A percentile compares a stretch with the other conserved stretches of the same genome.
These are phyloP conservation scores for Elgaria multicarinata DNA, from an alignment of 2,113 vertebrate species.

Conservation along the genomic window DNA sequence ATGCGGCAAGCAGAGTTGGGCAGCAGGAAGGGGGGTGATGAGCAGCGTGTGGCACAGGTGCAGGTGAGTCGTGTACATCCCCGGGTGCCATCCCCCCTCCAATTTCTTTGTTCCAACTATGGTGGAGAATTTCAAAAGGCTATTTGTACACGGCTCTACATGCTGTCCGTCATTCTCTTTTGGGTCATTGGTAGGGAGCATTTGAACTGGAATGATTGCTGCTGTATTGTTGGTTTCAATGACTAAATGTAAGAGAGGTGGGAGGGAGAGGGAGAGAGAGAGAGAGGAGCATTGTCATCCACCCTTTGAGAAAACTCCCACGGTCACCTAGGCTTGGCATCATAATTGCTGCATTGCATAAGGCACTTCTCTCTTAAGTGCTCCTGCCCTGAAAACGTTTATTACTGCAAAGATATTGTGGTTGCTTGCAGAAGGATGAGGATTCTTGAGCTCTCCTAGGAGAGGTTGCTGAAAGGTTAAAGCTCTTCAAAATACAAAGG, in stretches of 20 bases:
- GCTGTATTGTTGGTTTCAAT: constrained; percentile 15
- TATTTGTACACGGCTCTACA: neutral
- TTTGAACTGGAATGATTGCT: neutral
- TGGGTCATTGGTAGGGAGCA: neutral
- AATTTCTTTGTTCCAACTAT: neutral
- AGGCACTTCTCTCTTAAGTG: constrained; percentile 43
- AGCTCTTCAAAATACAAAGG: constrained; percentile 41
- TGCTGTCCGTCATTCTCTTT: neutral
- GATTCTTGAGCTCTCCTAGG: constrained; percentile 16
- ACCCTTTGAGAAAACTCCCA: no score
- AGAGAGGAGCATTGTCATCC: neutral
- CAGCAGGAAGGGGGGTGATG: no score
- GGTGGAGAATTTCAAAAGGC: neutral
- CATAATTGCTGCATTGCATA: constrained; percentile 50
- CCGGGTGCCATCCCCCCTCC: no score
- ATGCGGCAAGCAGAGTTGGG: no score
- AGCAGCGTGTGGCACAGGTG: no score
- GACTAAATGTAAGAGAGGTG: constrained; percentile 12
- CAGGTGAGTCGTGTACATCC: no score
- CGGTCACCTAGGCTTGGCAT: constrained; percentile 25
- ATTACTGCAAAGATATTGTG: constrained; percentile 34
- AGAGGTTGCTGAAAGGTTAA: constrained; percentile 39
- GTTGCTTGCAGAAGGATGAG: constrained; percentile 41
- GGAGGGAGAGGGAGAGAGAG: neutral
- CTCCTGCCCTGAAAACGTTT: constrained; percentile 30